Percentiles rank a stretch among this genome's conserved stretches.
These are phyloP conservation scores for Berghia stephanieae DNA, from an alignment of 1,140 invertebrate genomes.

Conservation along the genomic window DNA sequence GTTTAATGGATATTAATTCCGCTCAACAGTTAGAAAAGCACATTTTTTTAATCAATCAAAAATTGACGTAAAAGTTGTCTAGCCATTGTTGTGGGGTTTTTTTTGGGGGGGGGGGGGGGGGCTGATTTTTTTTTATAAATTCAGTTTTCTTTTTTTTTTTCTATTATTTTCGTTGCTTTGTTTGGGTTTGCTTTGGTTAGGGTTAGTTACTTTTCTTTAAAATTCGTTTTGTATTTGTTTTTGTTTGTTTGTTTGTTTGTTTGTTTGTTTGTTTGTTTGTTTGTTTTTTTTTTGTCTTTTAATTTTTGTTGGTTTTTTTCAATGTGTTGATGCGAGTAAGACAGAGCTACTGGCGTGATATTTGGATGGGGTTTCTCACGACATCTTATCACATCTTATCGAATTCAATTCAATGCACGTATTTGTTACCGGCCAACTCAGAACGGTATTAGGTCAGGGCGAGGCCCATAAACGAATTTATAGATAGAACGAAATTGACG, in stretches of 20 bases:
- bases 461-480: no score
- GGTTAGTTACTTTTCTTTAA: not conserved
- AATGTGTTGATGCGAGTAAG: not conserved
- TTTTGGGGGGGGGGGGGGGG: not conserved
- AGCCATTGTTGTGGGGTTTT: not conserved
- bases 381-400: no score
- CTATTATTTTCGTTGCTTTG: not conserved
- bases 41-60: no score
- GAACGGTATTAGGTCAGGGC: no score
- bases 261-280: not conserved
- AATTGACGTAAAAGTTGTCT: constrained; percentile 21
- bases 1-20: no score
- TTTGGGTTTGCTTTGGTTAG: not conserved
- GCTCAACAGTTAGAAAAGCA: no score
- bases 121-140: not conserved
- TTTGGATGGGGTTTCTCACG: no score
- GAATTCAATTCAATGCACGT: no score
- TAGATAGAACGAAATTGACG: no score
- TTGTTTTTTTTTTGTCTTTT: not conserved
- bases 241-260: not conserved
- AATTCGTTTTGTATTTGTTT: not conserved
- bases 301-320: not conserved
- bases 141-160: not conserved
- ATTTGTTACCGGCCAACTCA: no score
- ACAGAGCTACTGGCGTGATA: not conserved